These are phyloP conservation scores for Pogonus chalceus DNA, from an alignment of 1,140 invertebrate species.

Conservation along the genomic window DNA sequence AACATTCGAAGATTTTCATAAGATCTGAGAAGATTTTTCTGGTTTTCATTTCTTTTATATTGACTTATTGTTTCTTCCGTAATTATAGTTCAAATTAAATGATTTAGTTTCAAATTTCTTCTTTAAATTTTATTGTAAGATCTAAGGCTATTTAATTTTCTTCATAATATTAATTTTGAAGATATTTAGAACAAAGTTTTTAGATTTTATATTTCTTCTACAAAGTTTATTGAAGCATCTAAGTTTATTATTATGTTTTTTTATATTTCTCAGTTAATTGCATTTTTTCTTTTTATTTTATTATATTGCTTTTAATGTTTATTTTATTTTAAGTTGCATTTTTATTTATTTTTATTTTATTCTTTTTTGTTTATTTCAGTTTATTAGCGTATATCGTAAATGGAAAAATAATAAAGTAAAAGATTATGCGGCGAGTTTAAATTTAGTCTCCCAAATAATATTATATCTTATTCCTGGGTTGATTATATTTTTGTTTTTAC, in stretches of 20 bases:
- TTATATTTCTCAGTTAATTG: not conserved
- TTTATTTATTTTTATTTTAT: not conserved
- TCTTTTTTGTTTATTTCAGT: constrained; percentile 38
- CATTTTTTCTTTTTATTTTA: not conserved
- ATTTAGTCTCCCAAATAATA: constrained; percentile 63
- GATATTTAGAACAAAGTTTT: no score
- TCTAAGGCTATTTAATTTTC: no score
- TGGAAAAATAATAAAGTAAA: constrained; percentile 64
- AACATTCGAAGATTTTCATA: no score
- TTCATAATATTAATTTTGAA: no score
- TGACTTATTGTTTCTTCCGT: no score
- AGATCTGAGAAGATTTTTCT: no score
- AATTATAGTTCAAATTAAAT: no score
- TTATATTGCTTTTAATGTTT: constrained; percentile 7
- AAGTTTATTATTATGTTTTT: not conserved
- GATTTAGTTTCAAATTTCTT: no score
- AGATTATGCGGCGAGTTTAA: constrained; percentile 55
- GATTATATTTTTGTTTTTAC: constrained; percentile 84
- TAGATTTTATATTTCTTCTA: no score
- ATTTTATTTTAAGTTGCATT: not conserved
- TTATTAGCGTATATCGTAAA: constrained; percentile 58
- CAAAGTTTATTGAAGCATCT: no score
- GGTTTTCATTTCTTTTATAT: no score
- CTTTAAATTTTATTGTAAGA: no score
- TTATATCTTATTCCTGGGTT: constrained; percentile 77